A percentile compares a stretch with the other conserved stretches of the same genome.
Conservation (phyloP, 1,140 invertebrate species). For the Cherax quadricarinatus region DNA sequence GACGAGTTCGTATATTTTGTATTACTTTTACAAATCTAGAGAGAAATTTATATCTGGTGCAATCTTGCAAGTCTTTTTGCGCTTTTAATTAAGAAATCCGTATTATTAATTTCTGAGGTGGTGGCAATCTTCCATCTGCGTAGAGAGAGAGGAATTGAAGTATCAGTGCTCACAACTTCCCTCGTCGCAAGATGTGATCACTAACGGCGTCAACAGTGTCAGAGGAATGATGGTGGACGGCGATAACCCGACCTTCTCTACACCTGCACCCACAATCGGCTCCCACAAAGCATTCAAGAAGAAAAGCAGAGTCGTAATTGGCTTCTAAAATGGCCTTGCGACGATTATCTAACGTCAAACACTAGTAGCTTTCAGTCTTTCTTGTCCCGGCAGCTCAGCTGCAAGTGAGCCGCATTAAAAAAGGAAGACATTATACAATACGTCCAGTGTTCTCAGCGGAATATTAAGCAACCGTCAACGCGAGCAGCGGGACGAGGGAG, state of each 20-base stretch:
- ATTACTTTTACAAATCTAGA: neutral
- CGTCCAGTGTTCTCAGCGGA: conserved; percentile 22
- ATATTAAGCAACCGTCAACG: conserved; percentile 25
- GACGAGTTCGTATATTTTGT: no score
- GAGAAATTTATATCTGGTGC: neutral
- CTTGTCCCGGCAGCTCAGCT: neutral
- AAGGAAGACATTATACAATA: conserved; percentile 30
- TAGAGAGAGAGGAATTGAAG: neutral
- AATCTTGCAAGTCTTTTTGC: neutral
- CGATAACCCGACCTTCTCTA: neutral
- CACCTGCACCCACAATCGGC: neutral
- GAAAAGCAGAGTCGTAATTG: neutral
- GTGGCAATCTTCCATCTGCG: neutral
- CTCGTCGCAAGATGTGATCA: no score
- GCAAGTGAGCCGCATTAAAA: neutral
- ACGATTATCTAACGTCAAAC: neutral
- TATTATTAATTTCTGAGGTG: neutral
- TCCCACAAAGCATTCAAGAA: neutral
- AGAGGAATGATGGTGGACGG: neutral
- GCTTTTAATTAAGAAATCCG: neutral
- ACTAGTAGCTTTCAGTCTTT: neutral
- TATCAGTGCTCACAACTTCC: no score
- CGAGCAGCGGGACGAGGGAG: conserved; percentile 15
- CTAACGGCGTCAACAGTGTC: neutral
- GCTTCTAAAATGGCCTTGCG: neutral